Conservation (phyloP, 2,888 invertebrate species). For the Aleiodes testaceus region DNA sequence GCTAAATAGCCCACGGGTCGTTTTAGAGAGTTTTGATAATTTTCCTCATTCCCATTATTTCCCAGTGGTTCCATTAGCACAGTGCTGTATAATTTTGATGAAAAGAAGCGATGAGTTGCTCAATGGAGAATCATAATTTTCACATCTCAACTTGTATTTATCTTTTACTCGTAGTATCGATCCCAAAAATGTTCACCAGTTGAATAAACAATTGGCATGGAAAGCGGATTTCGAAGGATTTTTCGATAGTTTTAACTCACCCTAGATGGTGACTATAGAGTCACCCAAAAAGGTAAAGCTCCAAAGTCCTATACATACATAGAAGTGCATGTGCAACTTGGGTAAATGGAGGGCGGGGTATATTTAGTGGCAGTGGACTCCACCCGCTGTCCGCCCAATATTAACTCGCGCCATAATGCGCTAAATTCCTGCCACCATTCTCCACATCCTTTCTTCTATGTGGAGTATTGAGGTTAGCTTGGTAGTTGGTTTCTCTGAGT, state of each 20-base stretch:
- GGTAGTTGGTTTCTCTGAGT: constrained; percentile 38
- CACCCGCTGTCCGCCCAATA: constrained; percentile 68
- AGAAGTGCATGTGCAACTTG: constrained; percentile 8
- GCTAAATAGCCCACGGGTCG: constrained; percentile 18
- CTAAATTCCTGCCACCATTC: constrained; percentile 65
- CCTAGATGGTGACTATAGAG: neutral
- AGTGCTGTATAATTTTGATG: neutral
- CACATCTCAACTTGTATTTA: no score
- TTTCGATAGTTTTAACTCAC: constrained; percentile 23
- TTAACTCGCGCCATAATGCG: constrained; percentile 69
- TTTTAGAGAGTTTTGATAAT: constrained; percentile 32
- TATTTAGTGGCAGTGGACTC: constrained; percentile 64
- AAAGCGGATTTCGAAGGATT: constrained; percentile 5
- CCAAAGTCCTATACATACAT: constrained; percentile 10
- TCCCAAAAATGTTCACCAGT: no score
- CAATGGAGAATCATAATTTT: no score
- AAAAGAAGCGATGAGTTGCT: neutral
- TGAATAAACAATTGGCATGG: neutral
- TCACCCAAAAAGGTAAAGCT: constrained; percentile 10
- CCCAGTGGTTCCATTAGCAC: neutral
- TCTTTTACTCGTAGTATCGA: neutral
- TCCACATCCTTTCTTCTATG: constrained; percentile 59
- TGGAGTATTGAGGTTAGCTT: neutral
- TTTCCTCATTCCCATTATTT: neutral
- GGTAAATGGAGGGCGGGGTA: constrained; percentile 53